phyloP scores from a whole-genome alignment of 2,888 invertebrate genomes.

The Chrysodeixis includens region DNA sequence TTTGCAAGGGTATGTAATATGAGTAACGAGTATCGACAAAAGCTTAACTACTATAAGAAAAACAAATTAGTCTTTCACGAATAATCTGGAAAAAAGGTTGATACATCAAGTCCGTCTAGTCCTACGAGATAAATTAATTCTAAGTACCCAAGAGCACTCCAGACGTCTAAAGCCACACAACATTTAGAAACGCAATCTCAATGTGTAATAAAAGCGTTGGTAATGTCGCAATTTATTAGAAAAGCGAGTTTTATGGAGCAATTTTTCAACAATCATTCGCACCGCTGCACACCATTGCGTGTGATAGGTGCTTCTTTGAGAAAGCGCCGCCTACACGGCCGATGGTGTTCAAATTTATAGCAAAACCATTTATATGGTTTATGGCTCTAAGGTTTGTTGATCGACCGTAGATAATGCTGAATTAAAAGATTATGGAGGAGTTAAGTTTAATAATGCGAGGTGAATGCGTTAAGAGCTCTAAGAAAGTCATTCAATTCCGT shows the following conservation, averaged over 20 bases:
- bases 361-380: slow-evolving; percentile 41
- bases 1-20: too few species aligned
- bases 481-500: background rate
- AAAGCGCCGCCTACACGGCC: slow-evolving; percentile 31
- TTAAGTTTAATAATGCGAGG: background rate
- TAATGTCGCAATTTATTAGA: slow-evolving; percentile 68
- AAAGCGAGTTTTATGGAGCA: slow-evolving; percentile 70
- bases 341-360: slow-evolving; percentile 45
- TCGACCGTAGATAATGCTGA: slow-evolving; percentile 45
- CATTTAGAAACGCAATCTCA: slow-evolving; percentile 36
- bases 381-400: slow-evolving; percentile 33
- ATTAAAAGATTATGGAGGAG: slow-evolving; percentile 32
- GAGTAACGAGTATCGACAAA: too few species aligned
- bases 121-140: background rate
- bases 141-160: slow-evolving; percentile 25
- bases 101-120: too few species aligned
- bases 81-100: too few species aligned
- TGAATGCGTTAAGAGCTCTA: too few species aligned
- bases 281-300: slow-evolving; percentile 75
- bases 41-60: too few species aligned
- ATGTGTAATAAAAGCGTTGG: slow-evolving; percentile 59
- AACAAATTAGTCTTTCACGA: too few species aligned
- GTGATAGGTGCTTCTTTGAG: slow-evolving; percentile 60
- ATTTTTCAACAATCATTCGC: slow-evolving; percentile 78
- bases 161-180: slow-evolving; percentile 7